Percentiles rank a stretch among this genome's conserved stretches.
Evolutionary conservation across 2,797 vertebrate genomes (phyloP).

Genomic region (Gorsachius magnificus): DNA sequence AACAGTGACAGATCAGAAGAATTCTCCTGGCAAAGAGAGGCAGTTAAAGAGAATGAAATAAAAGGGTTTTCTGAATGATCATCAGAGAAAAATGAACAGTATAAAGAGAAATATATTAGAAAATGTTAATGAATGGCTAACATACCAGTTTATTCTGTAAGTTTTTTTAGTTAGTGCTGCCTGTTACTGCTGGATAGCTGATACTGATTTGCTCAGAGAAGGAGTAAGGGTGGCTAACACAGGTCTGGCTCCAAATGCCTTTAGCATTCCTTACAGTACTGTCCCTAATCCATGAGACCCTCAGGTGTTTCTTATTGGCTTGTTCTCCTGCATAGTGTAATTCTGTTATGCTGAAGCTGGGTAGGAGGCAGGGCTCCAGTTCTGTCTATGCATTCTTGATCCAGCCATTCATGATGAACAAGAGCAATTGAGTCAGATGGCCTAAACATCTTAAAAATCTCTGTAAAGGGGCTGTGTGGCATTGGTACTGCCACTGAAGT

Average conservation of each 20-base stretch:
- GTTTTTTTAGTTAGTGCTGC: background rate
- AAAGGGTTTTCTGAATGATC: constrained; percentile 29
- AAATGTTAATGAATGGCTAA: background rate
- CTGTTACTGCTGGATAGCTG: background rate
- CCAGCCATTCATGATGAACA: background rate
- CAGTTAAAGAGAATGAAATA: constrained; percentile 49
- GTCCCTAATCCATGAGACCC: background rate
- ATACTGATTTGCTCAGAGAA: background rate
- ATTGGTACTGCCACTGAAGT: background rate
- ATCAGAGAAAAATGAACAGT: constrained; percentile 47
- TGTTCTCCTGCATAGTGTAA: background rate
- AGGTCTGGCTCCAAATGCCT: background rate
- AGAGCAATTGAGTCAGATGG: background rate
- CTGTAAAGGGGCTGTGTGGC: background rate
- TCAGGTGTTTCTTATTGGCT: background rate
- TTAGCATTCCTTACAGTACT: background rate
- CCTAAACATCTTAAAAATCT: background rate
- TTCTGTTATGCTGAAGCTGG: background rate
- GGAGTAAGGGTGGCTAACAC: background rate
- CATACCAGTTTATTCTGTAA: background rate
- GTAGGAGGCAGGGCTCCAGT: background rate
- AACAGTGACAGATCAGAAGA: constrained; percentile 20
- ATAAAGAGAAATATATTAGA: constrained; percentile 28
- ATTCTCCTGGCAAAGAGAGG: constrained; percentile 56
- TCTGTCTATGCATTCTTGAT: background rate